Base-by-base conservation (phyloP, 2,888 invertebrate genomes). In the Leptura quadrifasciata region DNA sequence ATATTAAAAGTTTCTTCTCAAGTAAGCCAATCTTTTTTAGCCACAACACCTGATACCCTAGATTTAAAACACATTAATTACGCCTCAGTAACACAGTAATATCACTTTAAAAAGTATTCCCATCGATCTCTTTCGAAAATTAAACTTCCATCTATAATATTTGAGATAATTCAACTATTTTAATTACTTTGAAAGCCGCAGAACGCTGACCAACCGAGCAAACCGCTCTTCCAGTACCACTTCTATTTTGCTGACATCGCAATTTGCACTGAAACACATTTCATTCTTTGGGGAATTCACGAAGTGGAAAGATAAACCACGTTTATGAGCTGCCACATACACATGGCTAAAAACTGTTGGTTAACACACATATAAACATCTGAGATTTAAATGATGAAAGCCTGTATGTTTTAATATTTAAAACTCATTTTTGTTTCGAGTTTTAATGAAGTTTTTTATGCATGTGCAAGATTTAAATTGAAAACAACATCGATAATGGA, bases 241-340 rank as follows among this genome's bases (percentile, higher is more conserved):
- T 52, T 54, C 54, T 31, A 27, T 68, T 55, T 55, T 15, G 31
- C 67, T 68, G 67, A 68, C 67, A 27, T 68, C n/a, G 67, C 67
- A 55, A 68, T 68, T 68, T 68, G 67, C 67, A 68, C 67, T 68
- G 47, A 55, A 31, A 55, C 67, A 55, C 67, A 68, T 68, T 68
- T 68, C 31, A 18, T 21, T 54, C 67, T 68, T 68, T 55, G 67
- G 67, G 67, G 67, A 63, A 27, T 54, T 31, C 18, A 17, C 27
- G 55, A 20, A 20, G 67, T 27, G 55, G 67, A 68, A 68, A 24
- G 67, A 63, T 63, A 63, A 63, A 63, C 63, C 63, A 35, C 39
- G 8, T 63, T 63, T 63, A 63, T 63, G 39, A 17, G n/a, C 63
- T 35, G 63, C 63, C 63, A 63, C 35, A 35, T 63, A 35, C 63